phyloP scores from a whole-genome alignment of 2,113 vertebrate genomes.

The Madoqua kirkii region DNA sequence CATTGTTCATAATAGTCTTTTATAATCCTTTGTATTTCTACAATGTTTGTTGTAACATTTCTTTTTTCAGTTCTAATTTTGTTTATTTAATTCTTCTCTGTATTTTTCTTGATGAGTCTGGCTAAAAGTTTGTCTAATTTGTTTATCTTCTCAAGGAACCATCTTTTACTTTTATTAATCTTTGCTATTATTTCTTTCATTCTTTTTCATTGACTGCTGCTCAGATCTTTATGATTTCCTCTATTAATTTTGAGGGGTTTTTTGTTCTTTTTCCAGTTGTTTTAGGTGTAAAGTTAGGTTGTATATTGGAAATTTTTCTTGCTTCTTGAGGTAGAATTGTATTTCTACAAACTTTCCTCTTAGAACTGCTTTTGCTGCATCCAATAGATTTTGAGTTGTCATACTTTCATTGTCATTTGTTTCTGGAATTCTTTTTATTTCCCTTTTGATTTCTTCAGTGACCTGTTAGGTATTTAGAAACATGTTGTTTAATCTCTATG shows the following conservation, averaged over 20 bases:
- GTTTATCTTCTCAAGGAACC: neutral
- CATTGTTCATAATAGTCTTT: neutral
- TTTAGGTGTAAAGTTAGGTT: neutral
- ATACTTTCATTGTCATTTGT: neutral
- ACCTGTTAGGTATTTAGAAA: neutral
- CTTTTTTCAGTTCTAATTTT: neutral
- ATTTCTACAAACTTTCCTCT: neutral
- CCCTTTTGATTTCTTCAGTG: neutral
- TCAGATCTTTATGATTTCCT: neutral
- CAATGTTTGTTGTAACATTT: neutral
- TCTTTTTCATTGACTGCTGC: neutral
- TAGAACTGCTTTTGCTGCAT: neutral
- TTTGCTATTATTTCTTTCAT: neutral
- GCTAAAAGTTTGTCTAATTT: neutral
- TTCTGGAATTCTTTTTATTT: neutral
- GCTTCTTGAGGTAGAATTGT: neutral
- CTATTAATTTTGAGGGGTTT: neutral
- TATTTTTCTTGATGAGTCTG: neutral
- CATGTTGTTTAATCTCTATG: neutral
- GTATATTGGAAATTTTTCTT: neutral
- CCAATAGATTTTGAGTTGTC: neutral
- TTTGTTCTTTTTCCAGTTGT: neutral
- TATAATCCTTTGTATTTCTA: neutral
- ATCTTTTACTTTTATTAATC: neutral
- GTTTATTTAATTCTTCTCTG: neutral